These are phyloP conservation scores for Pachypanchax playfairii DNA, from an alignment of 2,113 vertebrate species.

Conservation along the genomic window DNA sequence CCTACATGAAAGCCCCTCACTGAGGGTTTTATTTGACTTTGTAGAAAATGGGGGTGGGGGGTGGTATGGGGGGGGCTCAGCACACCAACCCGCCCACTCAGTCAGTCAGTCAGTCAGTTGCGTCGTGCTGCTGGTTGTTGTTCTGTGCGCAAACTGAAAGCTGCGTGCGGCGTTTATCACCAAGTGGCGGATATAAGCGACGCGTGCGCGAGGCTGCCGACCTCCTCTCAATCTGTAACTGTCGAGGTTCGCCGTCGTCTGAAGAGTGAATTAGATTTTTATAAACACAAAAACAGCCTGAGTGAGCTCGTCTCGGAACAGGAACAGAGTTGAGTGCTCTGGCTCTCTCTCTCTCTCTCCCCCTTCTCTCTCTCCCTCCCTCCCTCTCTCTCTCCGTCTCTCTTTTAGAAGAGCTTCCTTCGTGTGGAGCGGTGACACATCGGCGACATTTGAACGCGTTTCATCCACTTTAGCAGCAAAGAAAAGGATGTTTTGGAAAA, in stretches of 20 bases:
- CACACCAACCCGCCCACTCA: conserved; percentile 19
- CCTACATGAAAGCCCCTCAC: conserved; percentile 27
- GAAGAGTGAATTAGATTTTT: conserved; percentile 27
- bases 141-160: conserved; percentile 66
- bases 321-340: conserved; percentile 52
- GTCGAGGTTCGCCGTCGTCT: conserved; percentile 6
- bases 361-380: too few species aligned
- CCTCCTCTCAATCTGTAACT: conserved; percentile 2
- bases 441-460: conserved; percentile 46
- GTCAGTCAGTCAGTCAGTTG: conserved; percentile 43
- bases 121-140: conserved; percentile 65
- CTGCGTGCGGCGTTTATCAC: conserved; percentile 42
- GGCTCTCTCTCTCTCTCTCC: background rate
- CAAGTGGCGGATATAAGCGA: conserved; percentile 58
- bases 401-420: background rate
- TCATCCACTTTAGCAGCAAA: conserved; percentile 31
- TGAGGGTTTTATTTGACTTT: conserved; percentile 13
- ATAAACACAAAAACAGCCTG: background rate
- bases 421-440: conserved; percentile 45
- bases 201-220: conserved; percentile 26
- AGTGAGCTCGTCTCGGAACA: conserved; percentile 18
- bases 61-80: conserved; percentile 3
- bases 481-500: conserved; percentile 38
- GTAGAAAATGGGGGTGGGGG: conserved; percentile 24
- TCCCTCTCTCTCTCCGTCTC: background rate